Percentiles rank a stretch among this genome's conserved stretches.
Evolutionary conservation across 2,113 vertebrate genomes (phyloP).

Genomic region (Lycaon pictus): DNA sequence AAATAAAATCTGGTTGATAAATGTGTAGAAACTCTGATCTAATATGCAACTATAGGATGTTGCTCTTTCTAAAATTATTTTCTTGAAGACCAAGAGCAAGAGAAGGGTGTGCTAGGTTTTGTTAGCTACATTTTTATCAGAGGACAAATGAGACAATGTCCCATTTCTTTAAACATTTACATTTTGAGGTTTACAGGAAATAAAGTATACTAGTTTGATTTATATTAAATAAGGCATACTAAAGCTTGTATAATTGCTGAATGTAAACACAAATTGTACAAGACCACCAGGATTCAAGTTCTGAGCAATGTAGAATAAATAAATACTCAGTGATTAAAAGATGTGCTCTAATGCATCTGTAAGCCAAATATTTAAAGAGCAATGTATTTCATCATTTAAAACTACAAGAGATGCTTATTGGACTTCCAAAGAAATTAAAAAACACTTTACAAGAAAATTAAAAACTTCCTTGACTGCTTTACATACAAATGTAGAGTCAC

Average conservation of each 20-base stretch:
- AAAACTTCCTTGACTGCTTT: neutral
- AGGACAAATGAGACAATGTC: neutral
- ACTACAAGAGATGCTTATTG: constrained; percentile 14
- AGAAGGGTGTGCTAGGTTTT: neutral
- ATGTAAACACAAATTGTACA: constrained; percentile 81
- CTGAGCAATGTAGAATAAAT: constrained; percentile 74
- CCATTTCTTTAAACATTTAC: neutral
- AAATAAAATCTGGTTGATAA: neutral
- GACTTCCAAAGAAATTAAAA: neutral
- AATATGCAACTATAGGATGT: neutral
- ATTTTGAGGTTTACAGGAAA: constrained; percentile 50
- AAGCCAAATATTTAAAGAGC: constrained; percentile 78
- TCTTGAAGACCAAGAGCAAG: neutral
- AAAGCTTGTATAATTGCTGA: constrained; percentile 71
- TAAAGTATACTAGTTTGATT: constrained; percentile 60
- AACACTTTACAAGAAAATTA: neutral
- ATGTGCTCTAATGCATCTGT: constrained; percentile 78
- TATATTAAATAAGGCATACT: constrained; percentile 73
- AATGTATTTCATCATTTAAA: constrained; percentile 79
- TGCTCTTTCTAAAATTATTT: constrained; percentile 24
- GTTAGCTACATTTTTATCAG: neutral
- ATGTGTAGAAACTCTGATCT: neutral
- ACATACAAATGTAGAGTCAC: neutral
- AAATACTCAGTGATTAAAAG: constrained; percentile 83
- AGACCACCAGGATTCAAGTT: constrained; percentile 73